These are phyloP conservation scores for Diprion similis DNA, from an alignment of 1,140 invertebrate genomes.

Conservation along the genomic window DNA sequence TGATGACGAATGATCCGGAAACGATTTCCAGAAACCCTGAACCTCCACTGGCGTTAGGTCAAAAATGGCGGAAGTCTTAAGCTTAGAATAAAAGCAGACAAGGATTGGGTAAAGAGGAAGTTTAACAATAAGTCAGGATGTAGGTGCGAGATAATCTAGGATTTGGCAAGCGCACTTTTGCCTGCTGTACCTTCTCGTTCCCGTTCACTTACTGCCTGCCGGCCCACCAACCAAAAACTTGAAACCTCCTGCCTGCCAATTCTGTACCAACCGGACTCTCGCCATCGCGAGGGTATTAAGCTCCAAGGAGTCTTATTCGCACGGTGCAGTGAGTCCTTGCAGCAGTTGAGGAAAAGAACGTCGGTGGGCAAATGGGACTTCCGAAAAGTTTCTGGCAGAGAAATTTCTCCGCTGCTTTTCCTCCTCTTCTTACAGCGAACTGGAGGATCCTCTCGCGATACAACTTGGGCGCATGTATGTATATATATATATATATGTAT, in stretches of 20 bases:
- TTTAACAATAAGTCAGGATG: background rate
- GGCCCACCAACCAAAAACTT: constrained; percentile 11
- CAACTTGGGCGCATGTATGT: background rate
- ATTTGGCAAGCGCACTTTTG: constrained; percentile 26
- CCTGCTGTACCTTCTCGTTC: no score
- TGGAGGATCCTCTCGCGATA: background rate
- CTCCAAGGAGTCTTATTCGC: constrained; percentile 6
- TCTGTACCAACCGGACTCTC: constrained; percentile 42
- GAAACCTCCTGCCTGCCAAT: constrained; percentile 48
- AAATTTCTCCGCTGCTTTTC: constrained; percentile 17
- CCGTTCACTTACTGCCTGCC: constrained; percentile 7
- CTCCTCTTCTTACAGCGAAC: background rate
- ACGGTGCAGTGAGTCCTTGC: no score
- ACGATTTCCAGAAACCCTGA: no score
- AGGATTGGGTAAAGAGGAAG: no score
- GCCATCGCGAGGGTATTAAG: constrained; percentile 43
- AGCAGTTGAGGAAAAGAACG: no score
- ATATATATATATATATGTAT: constrained; percentile 5
- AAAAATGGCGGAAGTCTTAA: no score
- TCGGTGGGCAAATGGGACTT: constrained; percentile 51
- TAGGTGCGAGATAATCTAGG: constrained; percentile 24
- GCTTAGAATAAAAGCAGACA: no score
- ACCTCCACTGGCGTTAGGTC: no score
- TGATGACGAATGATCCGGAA: no score
- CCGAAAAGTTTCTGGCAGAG: constrained; percentile 53